A percentile compares a stretch with the other conserved stretches of the same genome.
phyloP scores from a whole-genome alignment of 1,140 invertebrate species.

The Cyclargus thomasi region DNA sequence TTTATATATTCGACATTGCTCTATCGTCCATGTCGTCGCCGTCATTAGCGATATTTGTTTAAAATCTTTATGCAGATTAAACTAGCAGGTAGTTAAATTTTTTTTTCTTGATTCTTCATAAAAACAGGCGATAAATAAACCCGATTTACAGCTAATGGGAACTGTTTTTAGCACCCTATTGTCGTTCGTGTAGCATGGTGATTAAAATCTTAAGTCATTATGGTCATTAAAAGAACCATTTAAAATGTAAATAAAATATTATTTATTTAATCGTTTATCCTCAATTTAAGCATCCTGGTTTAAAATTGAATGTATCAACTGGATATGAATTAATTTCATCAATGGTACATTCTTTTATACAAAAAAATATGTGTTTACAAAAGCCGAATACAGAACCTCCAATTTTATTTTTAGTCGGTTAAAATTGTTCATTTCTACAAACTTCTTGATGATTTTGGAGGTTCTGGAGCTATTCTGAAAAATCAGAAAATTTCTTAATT shows the following conservation, averaged over 20 bases:
- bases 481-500: too few relatives aligned
- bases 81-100: background rate
- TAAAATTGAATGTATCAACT: too few relatives aligned
- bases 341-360: too few relatives aligned
- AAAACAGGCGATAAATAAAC: background rate
- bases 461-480: background rate
- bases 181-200: background rate
- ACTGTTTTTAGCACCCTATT: conserved; percentile 1
- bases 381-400: too few relatives aligned
- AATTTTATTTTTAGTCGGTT: too few relatives aligned
- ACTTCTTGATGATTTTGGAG: too few relatives aligned
- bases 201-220: background rate
- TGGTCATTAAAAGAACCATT: background rate
- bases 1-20: too few relatives aligned
- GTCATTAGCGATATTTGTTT: too few relatives aligned
- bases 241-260: conserved; percentile 1
- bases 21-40: too few relatives aligned
- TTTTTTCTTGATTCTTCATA: background rate
- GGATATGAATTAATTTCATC: too few relatives aligned
- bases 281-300: background rate
- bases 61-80: background rate
- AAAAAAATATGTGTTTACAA: too few relatives aligned
- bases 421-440: too few relatives aligned
- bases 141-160: background rate
- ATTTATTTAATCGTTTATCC: background rate